Percentiles rank a stretch among this genome's conserved stretches.
Evolutionary conservation across 2,113 vertebrate genomes (phyloP).

Genomic region (Oreochromis tanganicae): DNA sequence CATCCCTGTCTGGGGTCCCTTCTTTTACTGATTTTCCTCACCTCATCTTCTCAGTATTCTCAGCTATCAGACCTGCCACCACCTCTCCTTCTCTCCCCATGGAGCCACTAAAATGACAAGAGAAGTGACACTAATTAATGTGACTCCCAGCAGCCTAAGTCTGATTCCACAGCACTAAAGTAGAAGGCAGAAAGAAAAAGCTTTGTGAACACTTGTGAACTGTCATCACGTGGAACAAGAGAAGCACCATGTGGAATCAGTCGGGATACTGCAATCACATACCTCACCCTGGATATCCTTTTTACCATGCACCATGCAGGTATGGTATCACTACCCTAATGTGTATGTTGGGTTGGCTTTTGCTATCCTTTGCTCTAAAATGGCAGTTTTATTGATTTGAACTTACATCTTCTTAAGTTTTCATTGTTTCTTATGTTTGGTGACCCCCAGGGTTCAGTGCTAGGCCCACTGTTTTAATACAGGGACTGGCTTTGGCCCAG

Average conservation of each 20-base stretch:
- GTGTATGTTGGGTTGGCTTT: background rate
- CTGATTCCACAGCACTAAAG: conserved; percentile 4
- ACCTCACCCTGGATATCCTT: conserved; percentile 73
- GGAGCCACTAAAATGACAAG: conserved; percentile 13
- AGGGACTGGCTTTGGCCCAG: background rate
- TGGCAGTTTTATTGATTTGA: background rate
- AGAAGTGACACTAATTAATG: conserved; percentile 31
- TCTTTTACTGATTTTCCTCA: background rate
- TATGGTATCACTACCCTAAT: conserved; percentile 48
- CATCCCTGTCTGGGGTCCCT: background rate
- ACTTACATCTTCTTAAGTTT: background rate
- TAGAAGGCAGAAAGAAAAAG: background rate
- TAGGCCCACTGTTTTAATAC: background rate
- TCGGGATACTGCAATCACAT: conserved; percentile 76
- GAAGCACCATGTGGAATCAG: conserved; percentile 74
- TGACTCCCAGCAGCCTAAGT: conserved; percentile 3
- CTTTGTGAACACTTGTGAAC: background rate
- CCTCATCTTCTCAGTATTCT: background rate
- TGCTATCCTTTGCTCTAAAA: background rate
- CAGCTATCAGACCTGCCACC: background rate
- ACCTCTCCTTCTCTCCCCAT: conserved; percentile 3
- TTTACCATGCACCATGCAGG: conserved; percentile 83
- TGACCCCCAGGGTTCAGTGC: background rate
- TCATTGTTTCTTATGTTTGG: background rate
- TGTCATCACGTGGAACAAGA: conserved; percentile 15